Percentiles rank a stretch among this genome's conserved stretches.
These are phyloP conservation scores for Lagria hirta DNA, from an alignment of 2,888 invertebrate genomes.

Conservation along the genomic window DNA sequence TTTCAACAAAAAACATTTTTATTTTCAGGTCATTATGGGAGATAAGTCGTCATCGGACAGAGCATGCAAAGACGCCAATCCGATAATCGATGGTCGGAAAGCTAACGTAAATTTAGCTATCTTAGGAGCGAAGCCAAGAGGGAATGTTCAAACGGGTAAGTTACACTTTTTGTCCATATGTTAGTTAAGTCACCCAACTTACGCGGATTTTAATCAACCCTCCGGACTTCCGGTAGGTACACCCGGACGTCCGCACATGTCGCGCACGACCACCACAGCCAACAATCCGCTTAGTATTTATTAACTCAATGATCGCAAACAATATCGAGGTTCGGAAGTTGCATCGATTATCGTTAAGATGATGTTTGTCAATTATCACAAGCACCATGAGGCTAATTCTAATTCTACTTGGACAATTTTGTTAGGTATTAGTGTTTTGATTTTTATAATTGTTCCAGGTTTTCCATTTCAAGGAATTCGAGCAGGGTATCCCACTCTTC, in stretches of 20 bases:
- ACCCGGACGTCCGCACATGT: slow-evolving; percentile 48
- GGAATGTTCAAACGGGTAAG: slow-evolving; percentile 80
- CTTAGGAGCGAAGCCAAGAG: slow-evolving; percentile 93
- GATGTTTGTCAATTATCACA: no score
- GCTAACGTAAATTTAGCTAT: slow-evolving; percentile 98
- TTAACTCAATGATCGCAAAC: slow-evolving; percentile 13
- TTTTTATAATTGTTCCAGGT: slow-evolving; percentile 57
- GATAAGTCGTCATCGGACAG: slow-evolving; percentile 91
- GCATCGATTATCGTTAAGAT: background rate
- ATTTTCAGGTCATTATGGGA: slow-evolving; percentile 93
- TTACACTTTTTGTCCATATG: no score
- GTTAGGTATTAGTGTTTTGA: no score
- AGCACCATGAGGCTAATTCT: no score
- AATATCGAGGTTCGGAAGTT: slow-evolving; percentile 10
- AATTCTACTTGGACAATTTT: no score
- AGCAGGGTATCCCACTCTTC: slow-evolving; percentile 74
- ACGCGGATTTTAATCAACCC: slow-evolving; percentile 43
- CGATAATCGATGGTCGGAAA: slow-evolving; percentile 97
- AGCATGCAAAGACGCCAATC: slow-evolving; percentile 97
- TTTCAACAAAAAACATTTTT: slow-evolving; percentile 1
- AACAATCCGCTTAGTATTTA: slow-evolving; percentile 27
- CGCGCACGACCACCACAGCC: slow-evolving; percentile 43
- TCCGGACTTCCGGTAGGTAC: slow-evolving; percentile 46
- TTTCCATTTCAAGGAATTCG: slow-evolving; percentile 77
- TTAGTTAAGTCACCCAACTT: slow-evolving; percentile 29